These are phyloP conservation scores for Lathamus discolor DNA, from an alignment of 2,113 vertebrate species.

Conservation along the genomic window DNA sequence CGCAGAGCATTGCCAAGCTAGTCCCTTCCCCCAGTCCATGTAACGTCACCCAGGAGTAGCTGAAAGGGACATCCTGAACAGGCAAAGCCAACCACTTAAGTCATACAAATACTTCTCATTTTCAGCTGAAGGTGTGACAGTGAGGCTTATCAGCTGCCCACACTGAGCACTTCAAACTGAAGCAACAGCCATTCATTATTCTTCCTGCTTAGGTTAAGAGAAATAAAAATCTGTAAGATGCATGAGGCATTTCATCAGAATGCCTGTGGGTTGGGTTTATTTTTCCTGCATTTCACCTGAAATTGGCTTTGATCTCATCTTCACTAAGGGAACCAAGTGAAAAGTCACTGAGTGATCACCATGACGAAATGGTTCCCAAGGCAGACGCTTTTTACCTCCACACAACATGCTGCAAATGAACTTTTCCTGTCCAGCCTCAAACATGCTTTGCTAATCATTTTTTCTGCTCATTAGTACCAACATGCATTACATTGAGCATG, in stretches of 20 bases:
- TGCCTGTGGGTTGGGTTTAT: background rate
- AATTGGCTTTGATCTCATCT: background rate
- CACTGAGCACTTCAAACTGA: background rate
- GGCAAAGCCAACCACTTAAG: background rate
- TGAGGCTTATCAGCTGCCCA: background rate
- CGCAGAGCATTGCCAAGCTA: background rate
- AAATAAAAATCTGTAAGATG: background rate
- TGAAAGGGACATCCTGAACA: background rate
- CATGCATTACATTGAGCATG: background rate
- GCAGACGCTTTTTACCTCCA: background rate
- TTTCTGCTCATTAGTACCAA: background rate
- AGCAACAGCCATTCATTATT: background rate
- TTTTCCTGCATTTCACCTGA: background rate
- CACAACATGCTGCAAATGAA: background rate
- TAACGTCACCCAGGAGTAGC: fast-evolving
- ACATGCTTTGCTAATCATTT: background rate
- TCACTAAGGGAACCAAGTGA: background rate
- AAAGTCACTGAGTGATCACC: background rate
- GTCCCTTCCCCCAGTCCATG: background rate
- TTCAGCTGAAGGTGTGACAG: background rate
- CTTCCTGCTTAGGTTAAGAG: background rate
- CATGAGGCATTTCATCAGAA: background rate
- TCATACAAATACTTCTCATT: background rate
- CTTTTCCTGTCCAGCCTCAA: background rate
- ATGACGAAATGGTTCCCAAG: background rate